phyloP scores from a whole-genome alignment of 2,113 vertebrate genomes.

The Myodes glareolus region DNA sequence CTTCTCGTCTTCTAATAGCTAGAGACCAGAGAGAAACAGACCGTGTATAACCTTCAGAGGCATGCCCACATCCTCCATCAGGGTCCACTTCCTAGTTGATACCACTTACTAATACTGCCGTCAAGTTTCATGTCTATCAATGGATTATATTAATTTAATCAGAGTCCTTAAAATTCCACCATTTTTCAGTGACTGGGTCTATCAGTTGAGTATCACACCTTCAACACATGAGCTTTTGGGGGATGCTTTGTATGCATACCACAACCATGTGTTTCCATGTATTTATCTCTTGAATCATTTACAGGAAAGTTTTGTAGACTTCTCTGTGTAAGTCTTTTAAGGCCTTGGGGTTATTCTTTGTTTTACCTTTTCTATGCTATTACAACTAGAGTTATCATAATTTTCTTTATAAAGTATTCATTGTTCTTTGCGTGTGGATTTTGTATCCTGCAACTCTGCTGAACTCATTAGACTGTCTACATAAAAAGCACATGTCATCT shows the following conservation, averaged over 20 bases:
- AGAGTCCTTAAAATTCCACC: not conserved
- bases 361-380: constrained; percentile 5
- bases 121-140: not conserved
- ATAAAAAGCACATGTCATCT: not conserved
- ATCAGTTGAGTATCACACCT: not conserved
- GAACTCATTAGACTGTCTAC: not conserved
- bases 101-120: not conserved
- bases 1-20: not conserved
- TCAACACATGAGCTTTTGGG: not conserved
- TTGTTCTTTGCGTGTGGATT: not conserved
- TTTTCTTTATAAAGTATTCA: constrained; percentile 33
- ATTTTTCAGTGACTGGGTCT: not conserved
- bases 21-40: not conserved
- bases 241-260: not conserved
- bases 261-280: constrained; percentile 13
- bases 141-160: not conserved
- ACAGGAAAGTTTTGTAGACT: not conserved
- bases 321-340: not conserved
- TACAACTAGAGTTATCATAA: not conserved
- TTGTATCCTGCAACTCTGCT: not conserved
- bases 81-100: not conserved
- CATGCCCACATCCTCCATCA: not conserved
- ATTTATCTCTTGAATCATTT: not conserved
- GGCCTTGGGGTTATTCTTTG: not conserved
- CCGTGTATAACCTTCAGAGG: not conserved